Conservation (phyloP, 2,113 vertebrate species). For the Tichodroma muraria region DNA sequence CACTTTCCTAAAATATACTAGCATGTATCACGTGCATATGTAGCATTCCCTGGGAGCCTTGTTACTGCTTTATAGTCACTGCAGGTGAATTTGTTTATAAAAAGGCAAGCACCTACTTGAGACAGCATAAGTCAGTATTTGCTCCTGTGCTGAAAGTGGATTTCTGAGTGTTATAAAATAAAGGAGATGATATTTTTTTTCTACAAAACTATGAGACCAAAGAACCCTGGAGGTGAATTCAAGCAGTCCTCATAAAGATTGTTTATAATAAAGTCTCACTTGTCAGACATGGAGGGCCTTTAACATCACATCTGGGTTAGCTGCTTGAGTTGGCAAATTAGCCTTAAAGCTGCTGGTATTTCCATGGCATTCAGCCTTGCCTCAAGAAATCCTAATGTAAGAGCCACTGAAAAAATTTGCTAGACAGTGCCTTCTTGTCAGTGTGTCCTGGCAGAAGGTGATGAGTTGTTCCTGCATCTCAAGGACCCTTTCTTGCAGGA, state of each 20-base stretch:
- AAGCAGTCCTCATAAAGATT: not conserved
- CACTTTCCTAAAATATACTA: not conserved
- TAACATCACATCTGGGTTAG: not conserved
- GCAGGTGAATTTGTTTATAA: conserved; percentile 8
- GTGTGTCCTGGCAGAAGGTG: not conserved
- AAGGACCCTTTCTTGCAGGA: not conserved
- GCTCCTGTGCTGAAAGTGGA: not conserved
- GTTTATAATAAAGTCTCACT: not conserved
- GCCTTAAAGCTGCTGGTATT: not conserved
- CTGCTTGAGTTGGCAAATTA: not conserved
- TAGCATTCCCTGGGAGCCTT: not conserved
- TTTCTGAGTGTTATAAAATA: not conserved
- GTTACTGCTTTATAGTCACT: not conserved
- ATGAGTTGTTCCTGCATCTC: not conserved
- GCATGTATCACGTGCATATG: not conserved
- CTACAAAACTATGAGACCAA: not conserved
- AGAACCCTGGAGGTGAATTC: not conserved
- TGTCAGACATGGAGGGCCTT: not conserved
- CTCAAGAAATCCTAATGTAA: not conserved
- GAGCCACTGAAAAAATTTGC: not conserved
- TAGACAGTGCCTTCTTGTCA: not conserved
- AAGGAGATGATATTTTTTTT: not conserved
- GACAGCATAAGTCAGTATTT: not conserved
- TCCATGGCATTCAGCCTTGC: not conserved
- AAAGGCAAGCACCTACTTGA: conserved; percentile 2